Evolutionary conservation across 1,140 invertebrate genomes (phyloP).

Genomic region (Nephila pilipes): DNA sequence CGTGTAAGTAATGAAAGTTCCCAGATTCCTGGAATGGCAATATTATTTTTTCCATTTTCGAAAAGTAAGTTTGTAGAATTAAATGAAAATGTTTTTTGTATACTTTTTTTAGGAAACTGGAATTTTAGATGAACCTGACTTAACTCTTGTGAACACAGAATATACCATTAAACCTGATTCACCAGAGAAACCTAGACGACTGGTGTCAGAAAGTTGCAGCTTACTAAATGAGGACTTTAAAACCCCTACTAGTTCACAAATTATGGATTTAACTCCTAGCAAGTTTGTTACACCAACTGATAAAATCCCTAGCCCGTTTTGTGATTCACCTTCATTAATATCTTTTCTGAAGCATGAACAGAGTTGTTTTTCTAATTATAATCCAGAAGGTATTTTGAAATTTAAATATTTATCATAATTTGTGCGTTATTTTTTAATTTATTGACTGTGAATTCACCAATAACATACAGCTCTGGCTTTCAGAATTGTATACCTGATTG

Average conservation of each 20-base stretch:
- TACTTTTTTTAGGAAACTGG: constrained; percentile 46
- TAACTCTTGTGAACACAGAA: constrained; percentile 38
- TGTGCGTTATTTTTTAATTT: no score
- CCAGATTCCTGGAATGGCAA: no score
- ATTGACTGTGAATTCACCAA: no score
- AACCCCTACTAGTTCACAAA: background rate
- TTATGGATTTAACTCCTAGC: background rate
- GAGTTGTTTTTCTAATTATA: background rate
- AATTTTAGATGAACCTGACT: constrained; percentile 47
- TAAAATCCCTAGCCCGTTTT: background rate
- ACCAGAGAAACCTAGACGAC: background rate
- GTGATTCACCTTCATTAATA: constrained; percentile 51
- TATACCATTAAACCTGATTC: constrained; percentile 28
- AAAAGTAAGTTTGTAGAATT: no score
- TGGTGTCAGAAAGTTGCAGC: background rate
- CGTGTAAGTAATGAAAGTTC: no score
- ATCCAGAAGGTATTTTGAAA: background rate
- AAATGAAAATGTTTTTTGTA: no score
- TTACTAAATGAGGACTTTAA: background rate
- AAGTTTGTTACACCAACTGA: background rate
- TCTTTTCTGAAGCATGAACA: constrained; percentile 60
- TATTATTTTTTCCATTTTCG: no score
- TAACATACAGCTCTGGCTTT: no score
- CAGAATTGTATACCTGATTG: no score
- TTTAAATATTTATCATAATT: background rate